These are phyloP conservation scores for Fragum whitleyi DNA, from an alignment of 2,888 invertebrate species.

Conservation along the genomic window DNA sequence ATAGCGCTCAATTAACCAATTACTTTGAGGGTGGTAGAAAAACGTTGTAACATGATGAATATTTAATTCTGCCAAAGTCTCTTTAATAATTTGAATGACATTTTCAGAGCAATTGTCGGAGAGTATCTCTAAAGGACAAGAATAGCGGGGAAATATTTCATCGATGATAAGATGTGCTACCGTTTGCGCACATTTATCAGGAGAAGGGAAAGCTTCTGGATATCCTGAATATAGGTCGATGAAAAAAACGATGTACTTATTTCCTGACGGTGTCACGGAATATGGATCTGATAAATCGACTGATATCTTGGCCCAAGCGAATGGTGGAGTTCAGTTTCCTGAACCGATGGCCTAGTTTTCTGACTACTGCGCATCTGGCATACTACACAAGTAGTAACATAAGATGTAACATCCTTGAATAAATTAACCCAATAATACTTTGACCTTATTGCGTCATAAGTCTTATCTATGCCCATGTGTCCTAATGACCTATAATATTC, in stretches of 20 bases:
- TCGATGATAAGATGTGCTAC: constrained; percentile 37
- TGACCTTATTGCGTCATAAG: constrained; percentile 7
- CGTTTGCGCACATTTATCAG: constrained; percentile 38
- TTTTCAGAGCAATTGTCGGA: constrained; percentile 44
- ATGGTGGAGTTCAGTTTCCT: constrained; percentile 15
- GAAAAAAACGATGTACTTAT: constrained; percentile 8
- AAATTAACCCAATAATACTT: constrained; percentile 15
- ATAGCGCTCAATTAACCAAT: constrained; percentile 30
- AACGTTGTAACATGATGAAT: constrained; percentile 39
- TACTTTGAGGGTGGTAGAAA: constrained; percentile 28
- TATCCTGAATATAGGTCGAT: constrained; percentile 33
- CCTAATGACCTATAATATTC: not conserved
- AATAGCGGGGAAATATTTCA: constrained; percentile 40
- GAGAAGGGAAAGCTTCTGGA: constrained; percentile 36
- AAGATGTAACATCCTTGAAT: not conserved
- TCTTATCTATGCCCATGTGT: constrained; percentile 12
- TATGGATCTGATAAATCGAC: constrained; percentile 36
- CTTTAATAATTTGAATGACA: constrained; percentile 20
- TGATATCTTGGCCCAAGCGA: not conserved
- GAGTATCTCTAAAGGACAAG: constrained; percentile 31
- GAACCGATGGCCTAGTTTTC: not conserved
- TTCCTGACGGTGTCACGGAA: not conserved
- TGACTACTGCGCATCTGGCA: constrained; percentile 10
- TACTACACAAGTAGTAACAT: not conserved
- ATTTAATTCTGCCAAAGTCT: constrained; percentile 34